phyloP scores from a whole-genome alignment of 2,113 vertebrate species.

The Galbula dea region DNA sequence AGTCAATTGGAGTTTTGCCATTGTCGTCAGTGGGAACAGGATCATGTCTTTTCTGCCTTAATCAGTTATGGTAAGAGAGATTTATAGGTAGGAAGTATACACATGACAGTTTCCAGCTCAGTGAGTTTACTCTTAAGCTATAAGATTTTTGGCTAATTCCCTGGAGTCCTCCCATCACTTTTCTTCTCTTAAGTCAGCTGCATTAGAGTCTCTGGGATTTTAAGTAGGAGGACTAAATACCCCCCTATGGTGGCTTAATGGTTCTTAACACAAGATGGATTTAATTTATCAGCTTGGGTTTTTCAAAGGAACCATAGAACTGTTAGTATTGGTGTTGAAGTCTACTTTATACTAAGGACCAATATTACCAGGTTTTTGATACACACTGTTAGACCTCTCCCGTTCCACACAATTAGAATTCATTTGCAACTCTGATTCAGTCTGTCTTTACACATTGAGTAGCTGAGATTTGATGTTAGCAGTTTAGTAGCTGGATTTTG shows the following conservation, averaged over 20 bases:
- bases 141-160: conserved; percentile 48
- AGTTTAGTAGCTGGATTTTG: background rate
- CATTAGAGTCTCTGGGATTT: conserved; percentile 21
- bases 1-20: conserved; percentile 33
- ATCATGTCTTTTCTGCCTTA: conserved; percentile 43
- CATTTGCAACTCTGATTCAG: background rate
- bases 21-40: conserved; percentile 26
- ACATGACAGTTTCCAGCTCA: conserved; percentile 48
- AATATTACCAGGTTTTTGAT: background rate
- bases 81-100: conserved; percentile 53
- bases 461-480: background rate
- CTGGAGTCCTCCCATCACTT: conserved; percentile 28
- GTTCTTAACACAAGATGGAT: conserved; percentile 34
- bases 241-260: conserved; percentile 44
- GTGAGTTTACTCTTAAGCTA: conserved; percentile 26
- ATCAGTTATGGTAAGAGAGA: conserved; percentile 47
- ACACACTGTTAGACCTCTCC: background rate
- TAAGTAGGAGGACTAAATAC: conserved; percentile 31
- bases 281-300: conserved; percentile 42
- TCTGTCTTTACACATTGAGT: background rate
- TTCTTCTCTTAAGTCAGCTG: conserved; percentile 33
- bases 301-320: conserved; percentile 1
- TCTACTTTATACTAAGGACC: background rate
- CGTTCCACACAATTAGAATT: background rate
- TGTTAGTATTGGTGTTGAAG: background rate